Base-by-base conservation (phyloP, 2,888 invertebrate species). In the Lucinisca nassula region DNA sequence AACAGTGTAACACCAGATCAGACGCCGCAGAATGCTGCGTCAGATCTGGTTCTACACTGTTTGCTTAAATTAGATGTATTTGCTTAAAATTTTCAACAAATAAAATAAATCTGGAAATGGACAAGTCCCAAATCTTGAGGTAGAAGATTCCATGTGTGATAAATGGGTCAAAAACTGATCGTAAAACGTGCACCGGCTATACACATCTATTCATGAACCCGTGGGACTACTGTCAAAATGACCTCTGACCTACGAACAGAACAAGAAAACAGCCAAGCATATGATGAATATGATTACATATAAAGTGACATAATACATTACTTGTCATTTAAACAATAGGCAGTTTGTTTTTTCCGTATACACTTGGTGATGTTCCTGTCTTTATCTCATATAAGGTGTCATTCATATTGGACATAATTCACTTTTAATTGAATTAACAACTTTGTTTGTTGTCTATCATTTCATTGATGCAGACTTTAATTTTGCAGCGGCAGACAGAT, bases 281-380 rank as follows among this genome's bases (percentile, higher is more conserved):
- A 35, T 77, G 77, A 77, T 77, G 77, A 77, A 77, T 77, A 77
- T 58, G 77, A 77, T 77, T 77, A 55, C 58, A 55, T 61, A 61
- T 58, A 35, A 77, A 37, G 51, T 61, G 77, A 77, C 77, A 77
- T 58, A 55, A 51, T 77, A 77, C 61, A 77, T 77, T 49, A 45
- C 27, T 77, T 81, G 61, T 75, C 81, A 61, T 17, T 74, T 38
- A 40, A 81, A 81, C 81, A 81, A 81, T 72, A 61, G 81, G 58
- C 38, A 61, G 61, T 75, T 81, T 81, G 81, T 81, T 81, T 58
- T 55, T 30, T 45, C 24, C 58, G 30, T 40, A 72, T 81, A 40
- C 3, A 51, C 27, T 55, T 37, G 74, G 61, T 21, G 67, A 27
- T 38, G 81, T 38, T 61, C 58, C 67, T 75, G 75, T 72, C 74